Conservation (phyloP, 2,888 invertebrate species). For the Trichopoda pennipes region DNA sequence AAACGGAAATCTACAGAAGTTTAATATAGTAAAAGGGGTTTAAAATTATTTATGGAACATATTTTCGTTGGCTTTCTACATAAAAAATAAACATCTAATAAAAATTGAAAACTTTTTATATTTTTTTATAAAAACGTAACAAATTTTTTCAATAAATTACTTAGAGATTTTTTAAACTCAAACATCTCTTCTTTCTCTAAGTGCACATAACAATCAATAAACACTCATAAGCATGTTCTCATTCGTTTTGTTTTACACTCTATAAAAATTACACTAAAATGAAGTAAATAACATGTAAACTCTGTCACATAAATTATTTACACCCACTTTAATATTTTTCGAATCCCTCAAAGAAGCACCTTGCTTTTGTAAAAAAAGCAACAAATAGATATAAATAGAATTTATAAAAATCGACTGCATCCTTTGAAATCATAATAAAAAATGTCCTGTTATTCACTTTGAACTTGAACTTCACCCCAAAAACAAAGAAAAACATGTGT, state of each 20-base stretch:
- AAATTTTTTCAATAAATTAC: too few species aligned
- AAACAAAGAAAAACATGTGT: slow-evolving; percentile 52
- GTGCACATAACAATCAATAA: background rate
- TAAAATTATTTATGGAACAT: too few species aligned
- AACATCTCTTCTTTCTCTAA: background rate
- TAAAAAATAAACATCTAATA: too few species aligned
- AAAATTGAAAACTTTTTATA: too few species aligned
- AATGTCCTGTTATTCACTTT: slow-evolving; percentile 43
- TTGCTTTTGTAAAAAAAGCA: slow-evolving; percentile 41
- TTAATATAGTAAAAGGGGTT: too few species aligned
- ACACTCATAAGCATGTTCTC: background rate
- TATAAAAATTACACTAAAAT: slow-evolving; percentile 77
- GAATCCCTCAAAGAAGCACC: slow-evolving; percentile 48
- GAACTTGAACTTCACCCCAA: slow-evolving; percentile 58
- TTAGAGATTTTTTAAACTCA: too few species aligned
- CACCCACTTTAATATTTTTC: slow-evolving; percentile 45
- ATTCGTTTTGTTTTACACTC: slow-evolving; percentile 52
- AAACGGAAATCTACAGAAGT: too few species aligned
- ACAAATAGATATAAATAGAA: slow-evolving; percentile 35
- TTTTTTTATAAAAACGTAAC: too few species aligned
- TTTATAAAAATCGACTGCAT: slow-evolving; percentile 17
- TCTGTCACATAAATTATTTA: slow-evolving; percentile 76
- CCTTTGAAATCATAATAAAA: slow-evolving; percentile 54
- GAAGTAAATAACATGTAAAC: slow-evolving; percentile 77
- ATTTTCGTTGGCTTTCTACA: too few species aligned